These are phyloP conservation scores for Xenopus borealis DNA, from an alignment of 2,113 vertebrate species.

Conservation along the genomic window DNA sequence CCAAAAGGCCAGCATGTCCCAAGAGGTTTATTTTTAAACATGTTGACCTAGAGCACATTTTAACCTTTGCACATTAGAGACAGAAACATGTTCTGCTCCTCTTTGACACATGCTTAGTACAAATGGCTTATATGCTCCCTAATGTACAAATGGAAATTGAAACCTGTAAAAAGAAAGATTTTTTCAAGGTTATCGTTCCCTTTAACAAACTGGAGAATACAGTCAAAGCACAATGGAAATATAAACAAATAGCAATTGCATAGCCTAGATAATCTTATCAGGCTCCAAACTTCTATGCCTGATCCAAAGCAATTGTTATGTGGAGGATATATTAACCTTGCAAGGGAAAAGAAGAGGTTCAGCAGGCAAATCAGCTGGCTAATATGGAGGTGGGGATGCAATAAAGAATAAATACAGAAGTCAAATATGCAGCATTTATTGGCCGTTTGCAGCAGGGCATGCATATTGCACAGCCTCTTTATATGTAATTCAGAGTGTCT, in stretches of 20 bases:
- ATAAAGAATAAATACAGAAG: not conserved
- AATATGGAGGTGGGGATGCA: slow-evolving; percentile 14
- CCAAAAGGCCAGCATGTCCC: too few relatives aligned
- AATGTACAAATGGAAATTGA: too few relatives aligned
- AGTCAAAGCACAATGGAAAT: slow-evolving; percentile 3
- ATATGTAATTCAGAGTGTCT: too few relatives aligned
- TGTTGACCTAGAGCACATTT: too few relatives aligned
- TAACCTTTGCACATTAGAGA: too few relatives aligned
- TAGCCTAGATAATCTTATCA: slow-evolving; percentile 36
- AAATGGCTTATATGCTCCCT: too few relatives aligned
- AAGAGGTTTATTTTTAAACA: too few relatives aligned
- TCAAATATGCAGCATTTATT: not conserved
- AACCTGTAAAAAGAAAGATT: too few relatives aligned
- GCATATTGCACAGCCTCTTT: too few relatives aligned
- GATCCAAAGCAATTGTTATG: slow-evolving; percentile 32
- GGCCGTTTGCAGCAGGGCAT: too few relatives aligned
- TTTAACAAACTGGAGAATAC: slow-evolving; percentile 8
- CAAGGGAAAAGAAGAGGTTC: slow-evolving; percentile 8
- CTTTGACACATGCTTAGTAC: too few relatives aligned
- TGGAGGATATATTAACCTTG: slow-evolving; percentile 28
- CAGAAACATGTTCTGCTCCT: too few relatives aligned
- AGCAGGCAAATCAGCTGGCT: slow-evolving; percentile 32
- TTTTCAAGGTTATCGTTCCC: not conserved
- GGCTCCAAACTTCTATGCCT: slow-evolving; percentile 18
- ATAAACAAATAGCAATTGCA: slow-evolving; percentile 23